Evolutionary conservation across 2,797 vertebrate species (phyloP).

Genomic region (Myotis pilosus): DNA sequence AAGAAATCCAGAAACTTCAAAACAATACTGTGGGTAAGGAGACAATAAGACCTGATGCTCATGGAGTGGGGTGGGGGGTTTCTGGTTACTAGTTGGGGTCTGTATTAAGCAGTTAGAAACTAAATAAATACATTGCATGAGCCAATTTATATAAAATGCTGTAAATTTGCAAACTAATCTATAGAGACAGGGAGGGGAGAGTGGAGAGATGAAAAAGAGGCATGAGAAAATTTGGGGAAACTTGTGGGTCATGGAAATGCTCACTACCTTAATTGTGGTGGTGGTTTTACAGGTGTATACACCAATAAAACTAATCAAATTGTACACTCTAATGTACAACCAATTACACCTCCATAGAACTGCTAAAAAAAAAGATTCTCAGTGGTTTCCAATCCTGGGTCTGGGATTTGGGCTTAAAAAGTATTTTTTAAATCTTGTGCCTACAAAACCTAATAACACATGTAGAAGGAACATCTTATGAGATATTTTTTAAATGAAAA

Average conservation of each 20-base stretch:
- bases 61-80: accelerated
- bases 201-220: not conserved
- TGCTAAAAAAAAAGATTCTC: not conserved
- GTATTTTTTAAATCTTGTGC: not conserved
- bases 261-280: not conserved
- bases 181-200: not conserved
- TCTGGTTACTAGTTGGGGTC: not conserved
- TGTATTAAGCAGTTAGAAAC: not conserved
- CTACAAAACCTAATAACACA: not conserved
- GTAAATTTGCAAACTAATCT: not conserved
- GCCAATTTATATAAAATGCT: not conserved
- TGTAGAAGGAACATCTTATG: not conserved
- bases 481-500: not conserved
- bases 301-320: not conserved
- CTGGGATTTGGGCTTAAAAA: not conserved
- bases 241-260: not conserved
- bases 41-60: not conserved
- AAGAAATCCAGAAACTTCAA: not conserved
- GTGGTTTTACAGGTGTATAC: not conserved
- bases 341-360: not conserved
- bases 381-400: not conserved
- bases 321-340: no score
- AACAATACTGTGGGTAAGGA: slow-evolving; percentile 25
- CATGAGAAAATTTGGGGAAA: not conserved
- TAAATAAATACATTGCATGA: not conserved